phyloP scores from a whole-genome alignment of 2,888 invertebrate genomes.

The Ophraella communa region DNA sequence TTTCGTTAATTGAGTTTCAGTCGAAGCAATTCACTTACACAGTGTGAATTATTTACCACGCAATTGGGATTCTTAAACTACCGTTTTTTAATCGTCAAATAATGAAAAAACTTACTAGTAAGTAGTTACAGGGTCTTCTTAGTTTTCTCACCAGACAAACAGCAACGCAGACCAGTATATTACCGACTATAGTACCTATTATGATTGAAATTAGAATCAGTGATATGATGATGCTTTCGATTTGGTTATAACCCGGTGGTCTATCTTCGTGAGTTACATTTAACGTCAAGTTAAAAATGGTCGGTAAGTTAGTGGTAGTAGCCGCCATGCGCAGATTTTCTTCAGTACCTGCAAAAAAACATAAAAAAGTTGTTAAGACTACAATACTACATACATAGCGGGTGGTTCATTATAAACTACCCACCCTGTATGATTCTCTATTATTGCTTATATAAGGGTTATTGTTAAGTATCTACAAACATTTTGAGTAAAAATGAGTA shows the following conservation, averaged over 20 bases:
- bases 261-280: constrained; percentile 41
- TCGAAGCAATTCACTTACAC: too few relatives aligned
- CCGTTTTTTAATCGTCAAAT: neutral
- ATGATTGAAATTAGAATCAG: constrained; percentile 78
- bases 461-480: too few relatives aligned
- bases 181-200: constrained; percentile 86
- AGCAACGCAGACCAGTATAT: constrained; percentile 78
- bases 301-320: constrained; percentile 46
- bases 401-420: too few relatives aligned
- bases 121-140: constrained; percentile 87
- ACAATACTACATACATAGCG: too few relatives aligned
- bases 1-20: neutral
- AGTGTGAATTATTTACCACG: too few relatives aligned
- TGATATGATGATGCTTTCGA: constrained; percentile 72
- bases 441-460: too few relatives aligned
- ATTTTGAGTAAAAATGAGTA: too few relatives aligned
- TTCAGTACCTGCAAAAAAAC: constrained; percentile 16
- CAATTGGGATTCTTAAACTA: too few relatives aligned
- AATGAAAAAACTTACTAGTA: constrained; percentile 76
- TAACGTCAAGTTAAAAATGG: constrained; percentile 48
- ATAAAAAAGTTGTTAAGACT: neutral
- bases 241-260: constrained; percentile 48
- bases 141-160: constrained; percentile 93
- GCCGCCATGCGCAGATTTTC: constrained; percentile 56
- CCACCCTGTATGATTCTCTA: too few relatives aligned